Evolutionary conservation across 2,888 invertebrate species (phyloP).

Genomic region (Augochlorella aurata): DNA sequence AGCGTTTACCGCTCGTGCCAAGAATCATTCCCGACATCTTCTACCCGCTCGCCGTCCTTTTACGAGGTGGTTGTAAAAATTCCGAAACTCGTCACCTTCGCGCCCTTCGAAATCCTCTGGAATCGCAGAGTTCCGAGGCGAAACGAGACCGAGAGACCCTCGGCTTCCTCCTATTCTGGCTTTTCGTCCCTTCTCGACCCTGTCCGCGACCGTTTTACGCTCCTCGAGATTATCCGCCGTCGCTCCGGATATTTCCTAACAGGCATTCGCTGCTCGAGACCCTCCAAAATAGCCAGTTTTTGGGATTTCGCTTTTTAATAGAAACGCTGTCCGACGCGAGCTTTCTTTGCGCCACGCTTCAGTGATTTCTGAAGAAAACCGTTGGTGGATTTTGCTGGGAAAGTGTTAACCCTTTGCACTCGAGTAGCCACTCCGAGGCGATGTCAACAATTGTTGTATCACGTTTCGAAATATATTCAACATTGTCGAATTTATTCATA

Average conservation of each 20-base stretch:
- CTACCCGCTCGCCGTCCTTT: background rate
- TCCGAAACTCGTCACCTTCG: background rate
- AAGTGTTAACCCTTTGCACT: no score
- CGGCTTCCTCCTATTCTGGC: background rate
- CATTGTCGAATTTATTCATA: no score
- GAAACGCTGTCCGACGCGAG: background rate
- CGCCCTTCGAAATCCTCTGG: background rate
- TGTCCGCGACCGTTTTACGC: background rate
- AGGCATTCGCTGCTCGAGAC: background rate
- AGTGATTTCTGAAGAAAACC: no score
- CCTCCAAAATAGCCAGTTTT: background rate
- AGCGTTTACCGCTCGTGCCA: background rate
- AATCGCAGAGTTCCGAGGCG: background rate
- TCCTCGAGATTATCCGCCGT: conserved; percentile 8
- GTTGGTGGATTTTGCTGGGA: no score
- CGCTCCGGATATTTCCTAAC: background rate
- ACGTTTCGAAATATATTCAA: no score
- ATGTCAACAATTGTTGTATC: no score
- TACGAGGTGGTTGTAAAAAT: conserved; percentile 13
- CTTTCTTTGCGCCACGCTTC: background rate
- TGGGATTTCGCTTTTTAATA: background rate
- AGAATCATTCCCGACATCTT: background rate
- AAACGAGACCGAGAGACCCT: background rate
- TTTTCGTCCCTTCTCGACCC: background rate
- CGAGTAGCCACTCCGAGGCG: no score